phyloP scores from a whole-genome alignment of 2,113 vertebrate species.

The Falco punctatus region DNA sequence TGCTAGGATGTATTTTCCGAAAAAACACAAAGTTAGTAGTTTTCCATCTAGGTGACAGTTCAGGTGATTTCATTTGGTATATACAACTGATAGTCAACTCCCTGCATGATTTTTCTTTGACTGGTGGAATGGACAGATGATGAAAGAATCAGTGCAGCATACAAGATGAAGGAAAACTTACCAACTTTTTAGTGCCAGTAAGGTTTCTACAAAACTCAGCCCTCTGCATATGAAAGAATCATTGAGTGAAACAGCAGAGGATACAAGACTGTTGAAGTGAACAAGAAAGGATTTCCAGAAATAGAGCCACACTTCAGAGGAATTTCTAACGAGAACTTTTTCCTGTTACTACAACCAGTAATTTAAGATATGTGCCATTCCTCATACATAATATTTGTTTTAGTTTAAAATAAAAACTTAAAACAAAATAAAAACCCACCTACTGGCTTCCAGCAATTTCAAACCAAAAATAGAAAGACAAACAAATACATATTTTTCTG shows the following conservation, averaged over 20 bases:
- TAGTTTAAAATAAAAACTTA: slow-evolving; percentile 25
- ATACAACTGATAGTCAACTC: neutral
- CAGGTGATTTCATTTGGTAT: neutral
- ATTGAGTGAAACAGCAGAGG: neutral
- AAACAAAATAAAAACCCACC: slow-evolving; percentile 7
- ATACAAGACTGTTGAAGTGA: neutral
- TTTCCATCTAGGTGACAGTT: neutral
- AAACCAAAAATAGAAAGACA: slow-evolving; percentile 52
- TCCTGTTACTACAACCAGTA: slow-evolving; percentile 7
- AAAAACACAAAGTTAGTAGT: neutral
- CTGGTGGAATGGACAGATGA: neutral
- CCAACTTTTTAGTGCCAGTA: neutral
- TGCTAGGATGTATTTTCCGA: neutral
- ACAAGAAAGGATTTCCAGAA: slow-evolving; percentile 24
- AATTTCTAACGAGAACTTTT: neutral
- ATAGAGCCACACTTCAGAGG: slow-evolving; percentile 4
- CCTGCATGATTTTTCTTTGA: neutral
- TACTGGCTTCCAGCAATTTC: slow-evolving; percentile 44
- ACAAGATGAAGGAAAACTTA: neutral
- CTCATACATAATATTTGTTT: slow-evolving; percentile 23
- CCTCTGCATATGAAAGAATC: neutral
- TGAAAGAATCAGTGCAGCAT: neutral
- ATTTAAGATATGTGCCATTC: neutral
- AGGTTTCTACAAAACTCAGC: neutral
- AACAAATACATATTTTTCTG: slow-evolving; percentile 33